phyloP scores from a whole-genome alignment of 2,113 vertebrate species.

The Copsychus sechellarum region DNA sequence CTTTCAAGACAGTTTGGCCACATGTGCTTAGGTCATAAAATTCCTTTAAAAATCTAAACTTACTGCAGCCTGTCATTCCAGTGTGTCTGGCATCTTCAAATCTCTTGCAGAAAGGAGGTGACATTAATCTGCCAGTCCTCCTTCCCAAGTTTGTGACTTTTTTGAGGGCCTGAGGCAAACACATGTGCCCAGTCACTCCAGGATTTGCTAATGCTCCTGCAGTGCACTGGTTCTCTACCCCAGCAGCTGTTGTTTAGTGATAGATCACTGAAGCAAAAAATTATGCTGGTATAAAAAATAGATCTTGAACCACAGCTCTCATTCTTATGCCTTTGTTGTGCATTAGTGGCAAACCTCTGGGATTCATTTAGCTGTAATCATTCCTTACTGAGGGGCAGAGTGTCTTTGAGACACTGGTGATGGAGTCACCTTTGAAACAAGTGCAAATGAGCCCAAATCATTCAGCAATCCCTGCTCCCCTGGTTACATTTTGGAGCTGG shows the following conservation, averaged over 20 bases:
- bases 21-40: not conserved
- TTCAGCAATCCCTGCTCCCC: constrained; percentile 63
- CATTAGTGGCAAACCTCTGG: constrained; percentile 75
- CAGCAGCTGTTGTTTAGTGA: constrained; percentile 89
- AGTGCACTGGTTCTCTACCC: constrained; percentile 68
- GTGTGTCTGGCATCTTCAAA: constrained; percentile 68
- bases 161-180: constrained; percentile 77
- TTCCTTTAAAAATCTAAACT: not conserved
- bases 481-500: constrained; percentile 64
- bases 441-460: constrained; percentile 79
- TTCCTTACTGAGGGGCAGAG: constrained; percentile 80
- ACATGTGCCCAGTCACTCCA: constrained; percentile 71
- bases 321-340: constrained; percentile 81
- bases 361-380: constrained; percentile 87
- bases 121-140: constrained; percentile 68
- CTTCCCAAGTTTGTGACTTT: constrained; percentile 65
- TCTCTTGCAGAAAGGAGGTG: constrained; percentile 50
- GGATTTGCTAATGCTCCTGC: constrained; percentile 66
- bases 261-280: constrained; percentile 94
- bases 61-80: constrained; percentile 68
- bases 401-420: constrained; percentile 81
- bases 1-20: not conserved
- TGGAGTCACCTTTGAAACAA: constrained; percentile 85
- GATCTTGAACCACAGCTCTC: constrained; percentile 76
- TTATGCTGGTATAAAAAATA: constrained; percentile 84